A percentile compares a stretch with the other conserved stretches of the same genome.
These are phyloP conservation scores for Morinoia aosen DNA, from an alignment of 2,888 invertebrate species.

Conservation along the genomic window DNA sequence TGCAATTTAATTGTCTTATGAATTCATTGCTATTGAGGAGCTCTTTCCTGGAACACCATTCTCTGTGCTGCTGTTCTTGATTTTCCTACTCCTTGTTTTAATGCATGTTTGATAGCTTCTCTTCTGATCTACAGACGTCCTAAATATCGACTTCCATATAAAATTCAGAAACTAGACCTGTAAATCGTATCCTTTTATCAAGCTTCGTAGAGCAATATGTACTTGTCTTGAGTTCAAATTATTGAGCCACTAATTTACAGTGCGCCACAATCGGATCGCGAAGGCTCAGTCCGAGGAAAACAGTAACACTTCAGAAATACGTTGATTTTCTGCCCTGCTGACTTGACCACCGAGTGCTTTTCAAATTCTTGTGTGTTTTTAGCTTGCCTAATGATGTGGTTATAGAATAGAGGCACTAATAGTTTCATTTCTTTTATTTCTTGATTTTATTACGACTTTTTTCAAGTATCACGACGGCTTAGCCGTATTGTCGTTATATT, in stretches of 20 bases:
- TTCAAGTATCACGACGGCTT: neutral
- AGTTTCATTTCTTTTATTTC: neutral
- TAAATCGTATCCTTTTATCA: neutral
- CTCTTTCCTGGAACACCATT: neutral
- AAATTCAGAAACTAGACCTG: neutral
- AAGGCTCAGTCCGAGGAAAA: neutral
- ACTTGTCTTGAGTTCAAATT: neutral
- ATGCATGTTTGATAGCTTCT: neutral
- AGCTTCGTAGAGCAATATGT: neutral
- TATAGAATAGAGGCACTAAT: neutral
- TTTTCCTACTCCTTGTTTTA: neutral
- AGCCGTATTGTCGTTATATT: neutral
- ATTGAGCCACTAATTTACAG: neutral
- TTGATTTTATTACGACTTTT: neutral
- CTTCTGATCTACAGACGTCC: too few relatives aligned
- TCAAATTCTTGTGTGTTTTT: neutral
- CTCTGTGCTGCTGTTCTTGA: neutral
- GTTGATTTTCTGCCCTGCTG: neutral
- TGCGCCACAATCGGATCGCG: neutral
- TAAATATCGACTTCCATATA: too few relatives aligned
- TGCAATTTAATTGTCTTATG: neutral
- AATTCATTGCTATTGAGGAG: neutral
- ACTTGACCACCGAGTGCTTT: neutral
- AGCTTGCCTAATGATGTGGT: neutral
- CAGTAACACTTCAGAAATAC: neutral